Base-by-base conservation (phyloP, 2,113 vertebrate species). In the Coptodon rendalli region DNA sequence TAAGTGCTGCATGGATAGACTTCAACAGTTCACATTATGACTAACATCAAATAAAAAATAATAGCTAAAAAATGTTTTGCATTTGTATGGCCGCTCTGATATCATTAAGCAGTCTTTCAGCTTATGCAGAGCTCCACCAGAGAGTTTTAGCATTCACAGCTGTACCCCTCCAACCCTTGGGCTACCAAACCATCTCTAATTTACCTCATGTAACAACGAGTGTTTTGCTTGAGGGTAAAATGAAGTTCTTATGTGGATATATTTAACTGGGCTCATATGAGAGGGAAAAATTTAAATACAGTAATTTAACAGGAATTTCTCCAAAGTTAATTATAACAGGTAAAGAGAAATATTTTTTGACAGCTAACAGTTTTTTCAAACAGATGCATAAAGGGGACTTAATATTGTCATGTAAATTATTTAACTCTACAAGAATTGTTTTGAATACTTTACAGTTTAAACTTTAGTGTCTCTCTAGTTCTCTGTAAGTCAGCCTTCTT, bases 151-250 rank as follows among this genome's bases (percentile, higher is more conserved):
- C 68, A 80, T 84, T 76, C 66, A 19, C 3, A 48, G 48, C 1
- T 1, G 5, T 79, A 81, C 14, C 9, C 81, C 2, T 19, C 38
- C 57, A 54, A 83, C 61, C 84, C 71, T 45, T 82, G 48, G 59
- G 68, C 76, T 22, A 86, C 61, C 54, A 87, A 56, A 79, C 48
- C 48, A 66, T 17, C 14, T 45, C 43, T 80, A 66, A 86, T 87
- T 83, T 43, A 63, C 36, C 59, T 79, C n/a, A 81, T 84, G 83
- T 83, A 88, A 56, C 71, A 89, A 57, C n/a, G 13, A 38, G 7
- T 73, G 79, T 81, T 81, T 80, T 27, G 81, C 89, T 87, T 24
- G 63, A 71, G 80, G 86, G 68, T 86, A 45, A 87, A 88, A 34
- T 59, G 6, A 71, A 88, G 31, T 68, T 50, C 27, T 83, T 36